Conservation (phyloP, 2,797 vertebrate genomes). For the Brachyrhaphis roseni region DNA sequence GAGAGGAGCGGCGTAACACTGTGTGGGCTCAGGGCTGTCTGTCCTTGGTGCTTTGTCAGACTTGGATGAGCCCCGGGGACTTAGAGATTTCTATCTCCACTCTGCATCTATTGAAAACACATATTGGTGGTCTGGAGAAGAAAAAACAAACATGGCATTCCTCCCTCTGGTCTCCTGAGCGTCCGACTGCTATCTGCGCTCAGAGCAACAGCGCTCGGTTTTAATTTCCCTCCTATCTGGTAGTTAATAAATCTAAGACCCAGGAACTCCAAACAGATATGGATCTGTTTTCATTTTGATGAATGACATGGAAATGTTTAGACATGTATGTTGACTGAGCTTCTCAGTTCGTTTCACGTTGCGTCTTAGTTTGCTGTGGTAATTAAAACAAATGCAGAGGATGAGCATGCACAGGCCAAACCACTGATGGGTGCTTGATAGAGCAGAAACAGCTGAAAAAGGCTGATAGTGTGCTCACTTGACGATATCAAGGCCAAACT, state of each 20-base stretch:
- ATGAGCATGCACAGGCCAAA: slow-evolving; percentile 36
- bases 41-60: slow-evolving; percentile 67
- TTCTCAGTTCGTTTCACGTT: slow-evolving; percentile 15
- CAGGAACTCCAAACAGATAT: slow-evolving; percentile 18
- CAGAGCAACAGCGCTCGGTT: slow-evolving; percentile 21
- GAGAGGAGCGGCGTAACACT: slow-evolving; percentile 57
- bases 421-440: slow-evolving; percentile 50
- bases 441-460: slow-evolving; percentile 66
- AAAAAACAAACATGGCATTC: slow-evolving; percentile 70
- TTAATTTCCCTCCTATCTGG: slow-evolving; percentile 45
- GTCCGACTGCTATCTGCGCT: slow-evolving; percentile 30
- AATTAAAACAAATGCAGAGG: slow-evolving; percentile 51
- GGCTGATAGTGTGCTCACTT: slow-evolving; percentile 65
- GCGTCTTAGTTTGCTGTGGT: slow-evolving; percentile 35
- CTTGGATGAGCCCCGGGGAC: slow-evolving; percentile 68
- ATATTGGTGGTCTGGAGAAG: slow-evolving; percentile 61
- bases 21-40: slow-evolving; percentile 61
- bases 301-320: slow-evolving; percentile 43
- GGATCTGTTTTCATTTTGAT: slow-evolving; percentile 47
- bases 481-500: slow-evolving; percentile 64
- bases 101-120: slow-evolving; percentile 64
- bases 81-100: slow-evolving; percentile 56
- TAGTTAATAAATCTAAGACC: slow-evolving; percentile 43
- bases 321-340: slow-evolving; percentile 31
- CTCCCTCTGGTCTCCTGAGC: slow-evolving; percentile 37